A percentile compares a stretch with the other conserved stretches of the same genome.
Evolutionary conservation across 2,113 vertebrate species (phyloP).

Genomic region (Loxodonta africana): DNA sequence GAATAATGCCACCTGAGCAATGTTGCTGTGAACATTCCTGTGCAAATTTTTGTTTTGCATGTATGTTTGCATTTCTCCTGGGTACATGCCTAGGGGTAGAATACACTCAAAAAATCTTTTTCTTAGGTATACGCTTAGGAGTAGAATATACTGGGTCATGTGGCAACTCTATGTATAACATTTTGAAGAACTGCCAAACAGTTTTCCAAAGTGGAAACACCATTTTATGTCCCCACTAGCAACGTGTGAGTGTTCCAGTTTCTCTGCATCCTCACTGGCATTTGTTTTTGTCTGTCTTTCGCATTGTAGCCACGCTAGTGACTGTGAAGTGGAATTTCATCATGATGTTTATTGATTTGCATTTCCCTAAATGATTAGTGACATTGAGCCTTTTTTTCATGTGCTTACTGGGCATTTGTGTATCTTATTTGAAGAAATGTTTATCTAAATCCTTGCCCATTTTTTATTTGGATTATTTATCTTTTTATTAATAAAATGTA

Average conservation of each 20-base stretch:
- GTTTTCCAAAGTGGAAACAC: too few relatives aligned
- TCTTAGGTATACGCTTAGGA: too few relatives aligned
- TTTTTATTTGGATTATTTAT: background rate
- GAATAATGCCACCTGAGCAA: background rate
- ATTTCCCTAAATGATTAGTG: conserved; percentile 20
- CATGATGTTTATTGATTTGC: background rate
- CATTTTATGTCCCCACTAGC: too few relatives aligned
- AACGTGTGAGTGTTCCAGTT: too few relatives aligned
- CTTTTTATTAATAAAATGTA: too few relatives aligned
- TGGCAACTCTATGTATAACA: too few relatives aligned
- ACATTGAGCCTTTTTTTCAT: background rate
- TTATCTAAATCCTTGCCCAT: too few relatives aligned
- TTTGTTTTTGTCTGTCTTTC: too few relatives aligned
- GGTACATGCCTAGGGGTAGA: background rate
- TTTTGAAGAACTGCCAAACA: too few relatives aligned
- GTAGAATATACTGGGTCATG: too few relatives aligned
- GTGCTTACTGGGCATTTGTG: background rate
- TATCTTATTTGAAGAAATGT: background rate
- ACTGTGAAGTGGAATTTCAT: background rate
- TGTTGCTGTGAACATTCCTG: background rate
- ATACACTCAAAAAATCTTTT: too few relatives aligned
- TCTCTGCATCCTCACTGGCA: too few relatives aligned
- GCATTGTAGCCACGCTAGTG: background rate
- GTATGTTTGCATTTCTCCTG: background rate
- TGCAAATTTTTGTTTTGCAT: background rate